Evolutionary conservation across 2,888 invertebrate genomes (phyloP), one percentile per base, ranked within the genome.

Genomic region (Chrysomela aeneicollis): DNA sequence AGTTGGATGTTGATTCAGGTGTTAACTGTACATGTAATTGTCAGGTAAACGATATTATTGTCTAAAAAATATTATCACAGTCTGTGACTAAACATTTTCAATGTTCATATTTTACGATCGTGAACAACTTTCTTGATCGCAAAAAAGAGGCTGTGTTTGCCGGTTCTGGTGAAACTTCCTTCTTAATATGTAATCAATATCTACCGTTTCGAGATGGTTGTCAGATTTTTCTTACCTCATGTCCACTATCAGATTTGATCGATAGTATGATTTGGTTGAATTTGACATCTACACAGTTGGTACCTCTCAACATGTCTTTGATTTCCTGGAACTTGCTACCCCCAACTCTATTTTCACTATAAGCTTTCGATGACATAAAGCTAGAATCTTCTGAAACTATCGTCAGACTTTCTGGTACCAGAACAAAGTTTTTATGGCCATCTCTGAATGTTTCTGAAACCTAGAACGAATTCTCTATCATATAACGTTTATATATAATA

Each of bases 251-350:
- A 0, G 74, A 70, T 10, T 64, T 63, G 21, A 86, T 71, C 1
- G 81, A 84, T 0, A 88, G 53, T 0, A 87, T 84, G 3, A 88
- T 74, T 73, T 87, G 86, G 42, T 84, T 78, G 1, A 83, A 77
- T 46, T 80, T 79, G 0, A 86, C 18, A 55, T 82, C 82, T 10
- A 86, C 68, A 1, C 78, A 76, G 67, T 84, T 83, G 4, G 84
- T 81, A 21, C 82, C 81, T 57, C 79, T 78, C 37, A 85, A 78
- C 2, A 79, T 73, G 3, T 80, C 73, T 71, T 83, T 84, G 52
- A 87, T 79, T 55, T 82, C 79, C 59, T 80, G 78, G 68, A 85
- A 82, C 66, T 84, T 84, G 0, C 81, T 78, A 21, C 77, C 77
- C 12, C 64, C 64, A 10, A 50, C n/a, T 68, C 70, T 71, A 9